Conservation (phyloP, 2,113 vertebrate genomes). For the Prunella himalayana region DNA sequence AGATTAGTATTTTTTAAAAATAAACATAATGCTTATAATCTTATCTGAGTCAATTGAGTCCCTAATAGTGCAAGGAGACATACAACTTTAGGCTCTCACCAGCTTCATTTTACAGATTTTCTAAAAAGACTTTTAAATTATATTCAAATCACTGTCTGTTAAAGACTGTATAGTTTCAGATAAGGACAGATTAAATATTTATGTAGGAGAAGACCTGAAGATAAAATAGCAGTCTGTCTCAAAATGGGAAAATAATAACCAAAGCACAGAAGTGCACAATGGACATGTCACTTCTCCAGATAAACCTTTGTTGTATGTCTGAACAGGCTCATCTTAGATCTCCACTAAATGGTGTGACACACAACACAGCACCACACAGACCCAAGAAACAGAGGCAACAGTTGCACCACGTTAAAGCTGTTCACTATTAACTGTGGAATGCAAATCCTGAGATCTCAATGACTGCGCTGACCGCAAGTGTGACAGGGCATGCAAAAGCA, state of each 20-base stretch:
- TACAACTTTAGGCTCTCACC: neutral
- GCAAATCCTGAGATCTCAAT: neutral
- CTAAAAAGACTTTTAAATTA: neutral
- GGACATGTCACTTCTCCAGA: neutral
- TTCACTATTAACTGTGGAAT: neutral
- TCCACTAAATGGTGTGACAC: neutral
- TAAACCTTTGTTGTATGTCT: neutral
- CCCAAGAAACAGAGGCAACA: neutral
- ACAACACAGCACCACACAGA: neutral
- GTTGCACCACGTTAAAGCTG: neutral
- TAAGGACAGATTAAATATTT: neutral
- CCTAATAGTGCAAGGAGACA: neutral
- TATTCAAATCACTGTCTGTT: neutral
- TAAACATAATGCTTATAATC: neutral
- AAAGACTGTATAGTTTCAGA: neutral
- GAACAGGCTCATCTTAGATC: neutral
- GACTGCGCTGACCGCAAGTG: neutral
- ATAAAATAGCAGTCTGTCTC: neutral
- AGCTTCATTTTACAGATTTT: neutral
- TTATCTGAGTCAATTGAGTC: neutral
- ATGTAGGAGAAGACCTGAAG: neutral
- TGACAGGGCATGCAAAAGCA: neutral
- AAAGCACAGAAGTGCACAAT: neutral
- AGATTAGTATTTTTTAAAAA: neutral
- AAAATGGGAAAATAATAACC: neutral